A percentile compares a stretch with the other conserved stretches of the same genome.
Evolutionary conservation across 2,113 vertebrate genomes (phyloP).

Genomic region (Chrysemys picta): DNA sequence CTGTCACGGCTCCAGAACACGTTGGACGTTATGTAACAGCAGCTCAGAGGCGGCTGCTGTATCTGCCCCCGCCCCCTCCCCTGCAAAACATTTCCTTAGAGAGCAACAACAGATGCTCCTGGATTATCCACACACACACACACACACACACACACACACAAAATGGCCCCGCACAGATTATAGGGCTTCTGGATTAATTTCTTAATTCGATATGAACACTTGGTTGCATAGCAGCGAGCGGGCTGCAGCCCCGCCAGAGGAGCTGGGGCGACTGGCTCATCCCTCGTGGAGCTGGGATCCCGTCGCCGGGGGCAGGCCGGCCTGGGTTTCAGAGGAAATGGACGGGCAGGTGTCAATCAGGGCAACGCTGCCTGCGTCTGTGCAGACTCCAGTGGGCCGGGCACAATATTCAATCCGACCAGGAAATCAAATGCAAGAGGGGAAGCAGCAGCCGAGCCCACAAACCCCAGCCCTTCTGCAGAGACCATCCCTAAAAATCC

Average conservation of each 20-base stretch:
- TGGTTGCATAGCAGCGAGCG: neutral
- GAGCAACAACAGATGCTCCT: neutral
- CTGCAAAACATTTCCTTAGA: neutral
- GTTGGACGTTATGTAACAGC: neutral
- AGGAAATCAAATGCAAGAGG: neutral
- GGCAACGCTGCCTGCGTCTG: neutral
- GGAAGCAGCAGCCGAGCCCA: neutral
- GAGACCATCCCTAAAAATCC: neutral
- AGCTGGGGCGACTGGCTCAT: neutral
- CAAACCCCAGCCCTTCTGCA: neutral
- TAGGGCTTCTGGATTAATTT: neutral
- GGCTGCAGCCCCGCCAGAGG: neutral
- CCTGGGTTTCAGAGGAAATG: neutral
- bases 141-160: neutral
- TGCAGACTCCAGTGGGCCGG: neutral
- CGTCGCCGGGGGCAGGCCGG: too few relatives aligned
- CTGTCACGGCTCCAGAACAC: neutral
- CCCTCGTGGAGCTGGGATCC: neutral
- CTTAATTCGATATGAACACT: neutral
- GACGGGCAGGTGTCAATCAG: neutral
- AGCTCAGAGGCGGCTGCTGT: neutral
- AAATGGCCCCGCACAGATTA: neutral
- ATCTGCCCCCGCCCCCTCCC: neutral
- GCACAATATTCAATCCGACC: neutral
- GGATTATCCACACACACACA: neutral